A percentile compares a stretch with the other conserved stretches of the same genome.
These are phyloP conservation scores for Cloeon dipterum DNA, from an alignment of 2,888 invertebrate species.

Conservation along the genomic window DNA sequence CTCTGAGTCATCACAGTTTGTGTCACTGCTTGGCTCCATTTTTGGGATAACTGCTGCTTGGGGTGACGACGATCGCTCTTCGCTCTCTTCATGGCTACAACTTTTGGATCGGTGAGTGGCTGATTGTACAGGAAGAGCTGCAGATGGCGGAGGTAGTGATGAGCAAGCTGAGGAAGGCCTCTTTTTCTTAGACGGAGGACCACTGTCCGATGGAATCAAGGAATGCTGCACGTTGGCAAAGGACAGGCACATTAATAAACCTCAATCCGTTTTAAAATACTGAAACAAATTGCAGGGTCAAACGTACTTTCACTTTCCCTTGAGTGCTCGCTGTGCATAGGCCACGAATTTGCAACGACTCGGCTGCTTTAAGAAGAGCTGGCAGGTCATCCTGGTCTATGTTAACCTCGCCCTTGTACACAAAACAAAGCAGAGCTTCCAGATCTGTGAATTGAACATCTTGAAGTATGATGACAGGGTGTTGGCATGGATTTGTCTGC, in stretches of 20 bases:
- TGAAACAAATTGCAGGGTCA: too few relatives aligned
- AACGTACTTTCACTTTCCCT: slow-evolving; percentile 9
- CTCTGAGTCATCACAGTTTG: background rate
- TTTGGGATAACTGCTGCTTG: background rate
- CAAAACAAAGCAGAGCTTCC: slow-evolving; percentile 13
- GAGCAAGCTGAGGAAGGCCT: slow-evolving; percentile 7
- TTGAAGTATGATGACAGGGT: slow-evolving; percentile 18
- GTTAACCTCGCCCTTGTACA: slow-evolving; percentile 15
- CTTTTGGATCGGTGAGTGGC: background rate
- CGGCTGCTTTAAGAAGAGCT: slow-evolving; percentile 12
- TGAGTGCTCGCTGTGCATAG: slow-evolving; percentile 11
- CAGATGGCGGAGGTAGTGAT: slow-evolving; percentile 6
- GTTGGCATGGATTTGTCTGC: slow-evolving; percentile 48
- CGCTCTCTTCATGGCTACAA: background rate
- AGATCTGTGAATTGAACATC: slow-evolving; percentile 12
- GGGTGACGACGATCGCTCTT: slow-evolving; percentile 3
- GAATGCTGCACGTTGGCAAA: too few relatives aligned
- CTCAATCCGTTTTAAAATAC: background rate
- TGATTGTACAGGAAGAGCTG: slow-evolving; percentile 5
- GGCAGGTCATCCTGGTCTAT: slow-evolving; percentile 13
- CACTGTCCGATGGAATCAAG: background rate
- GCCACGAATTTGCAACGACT: slow-evolving; percentile 13
- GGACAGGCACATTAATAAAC: background rate
- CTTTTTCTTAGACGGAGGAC: slow-evolving; percentile 8
- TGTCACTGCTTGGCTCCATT: background rate